A percentile compares a stretch with the other conserved stretches of the same genome.
Conservation (phyloP, 37 sponge, comb jelly and placozoan species). For the Petrosia ficiformis region DNA sequence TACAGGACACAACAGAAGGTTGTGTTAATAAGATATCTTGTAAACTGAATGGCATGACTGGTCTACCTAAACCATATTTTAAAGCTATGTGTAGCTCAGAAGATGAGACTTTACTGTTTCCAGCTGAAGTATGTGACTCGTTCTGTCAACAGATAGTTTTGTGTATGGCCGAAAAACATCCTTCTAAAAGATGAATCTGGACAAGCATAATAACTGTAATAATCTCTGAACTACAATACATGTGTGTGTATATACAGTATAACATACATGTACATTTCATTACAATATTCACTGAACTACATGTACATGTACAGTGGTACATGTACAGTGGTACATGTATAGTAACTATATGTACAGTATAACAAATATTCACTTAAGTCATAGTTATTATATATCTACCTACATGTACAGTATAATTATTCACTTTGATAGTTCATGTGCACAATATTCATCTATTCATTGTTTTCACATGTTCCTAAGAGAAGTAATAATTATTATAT, state of each 20-base stretch:
- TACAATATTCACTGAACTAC: not conserved
- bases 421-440: no score
- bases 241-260: no score
- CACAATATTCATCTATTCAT: no score
- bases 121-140: constrained; percentile 20
- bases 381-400: not conserved
- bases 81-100: constrained; percentile 76
- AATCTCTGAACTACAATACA: no score
- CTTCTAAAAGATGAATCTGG: constrained; percentile 35
- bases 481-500: not conserved
- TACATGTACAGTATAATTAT: not conserved
- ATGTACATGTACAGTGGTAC: no score
- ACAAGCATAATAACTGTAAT: not conserved
- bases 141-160: constrained; percentile 67
- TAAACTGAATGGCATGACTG: constrained; percentile 48
- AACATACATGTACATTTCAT: no score
- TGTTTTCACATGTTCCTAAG: no score
- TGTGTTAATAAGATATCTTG: constrained; percentile 62
- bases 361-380: not conserved
- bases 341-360: not conserved
- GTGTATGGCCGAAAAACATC: constrained; percentile 54
- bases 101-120: constrained; percentile 79
- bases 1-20: no score
- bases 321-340: no score
- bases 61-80: constrained; percentile 56